These are phyloP conservation scores for Ariolimax columbianus DNA, from an alignment of 2,888 invertebrate genomes.

Conservation along the genomic window DNA sequence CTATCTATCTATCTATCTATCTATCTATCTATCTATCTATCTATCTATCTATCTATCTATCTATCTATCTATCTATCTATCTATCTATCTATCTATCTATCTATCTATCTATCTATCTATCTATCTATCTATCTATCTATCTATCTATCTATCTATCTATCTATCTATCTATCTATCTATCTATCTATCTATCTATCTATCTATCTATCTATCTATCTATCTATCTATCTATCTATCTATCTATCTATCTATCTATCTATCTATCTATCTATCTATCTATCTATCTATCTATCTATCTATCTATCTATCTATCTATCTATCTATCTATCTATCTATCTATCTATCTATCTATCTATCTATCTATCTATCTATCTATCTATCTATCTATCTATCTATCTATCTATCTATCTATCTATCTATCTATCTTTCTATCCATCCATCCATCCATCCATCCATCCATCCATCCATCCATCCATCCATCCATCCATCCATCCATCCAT, in stretches of 20 bases:
- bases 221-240: constrained; percentile 24
- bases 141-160: constrained; percentile 14
- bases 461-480: background rate
- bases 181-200: constrained; percentile 23
- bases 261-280: constrained; percentile 26
- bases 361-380: too few species aligned
- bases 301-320: too few species aligned
- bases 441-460: background rate
- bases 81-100: constrained; percentile 14
- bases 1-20: too few species aligned
- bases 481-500: background rate
- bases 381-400: background rate
- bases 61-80: constrained; percentile 3
- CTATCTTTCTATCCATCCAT: constrained; percentile 18
- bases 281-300: too few species aligned
- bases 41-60: background rate
- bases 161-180: constrained; percentile 12
- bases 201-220: constrained; percentile 26
- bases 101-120: constrained; percentile 12
- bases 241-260: constrained; percentile 28
- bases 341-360: too few species aligned
- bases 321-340: too few species aligned
- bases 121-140: constrained; percentile 12
- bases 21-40: too few species aligned
- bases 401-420: constrained; percentile 29